phyloP scores from a whole-genome alignment of 2,113 vertebrate species.

The Oxyura jamaicensis region DNA sequence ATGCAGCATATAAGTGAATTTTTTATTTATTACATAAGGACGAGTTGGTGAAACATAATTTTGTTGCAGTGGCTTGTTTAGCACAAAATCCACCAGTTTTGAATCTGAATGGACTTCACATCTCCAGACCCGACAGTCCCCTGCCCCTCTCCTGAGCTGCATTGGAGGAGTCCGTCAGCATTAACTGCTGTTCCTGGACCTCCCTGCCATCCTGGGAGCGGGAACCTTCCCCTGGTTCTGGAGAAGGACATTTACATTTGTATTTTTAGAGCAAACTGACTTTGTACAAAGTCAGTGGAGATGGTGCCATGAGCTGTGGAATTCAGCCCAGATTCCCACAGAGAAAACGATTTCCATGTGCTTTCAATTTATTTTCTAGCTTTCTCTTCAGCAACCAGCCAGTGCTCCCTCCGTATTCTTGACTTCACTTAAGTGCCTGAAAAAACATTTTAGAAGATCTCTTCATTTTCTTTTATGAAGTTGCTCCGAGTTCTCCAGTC shows the following conservation, averaged over 20 bases:
- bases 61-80: neutral
- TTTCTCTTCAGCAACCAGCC: neutral
- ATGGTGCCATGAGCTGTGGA: neutral
- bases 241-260: neutral
- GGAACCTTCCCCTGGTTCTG: neutral
- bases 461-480: constrained; percentile 22
- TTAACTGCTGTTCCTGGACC: neutral
- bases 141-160: neutral
- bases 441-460: neutral
- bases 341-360: neutral
- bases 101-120: neutral
- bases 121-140: neutral
- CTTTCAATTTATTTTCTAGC: neutral
- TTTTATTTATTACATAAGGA: neutral
- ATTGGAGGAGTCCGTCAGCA: neutral
- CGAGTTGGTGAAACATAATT: neutral
- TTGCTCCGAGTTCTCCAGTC: neutral
- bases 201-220: neutral
- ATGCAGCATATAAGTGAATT: neutral
- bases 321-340: neutral
- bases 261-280: neutral
- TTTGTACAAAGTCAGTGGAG: neutral
- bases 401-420: neutral
- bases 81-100: neutral
- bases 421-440: constrained; percentile 15